Conservation (phyloP, 2,888 invertebrate genomes). For the Andrena hattorfiana region DNA sequence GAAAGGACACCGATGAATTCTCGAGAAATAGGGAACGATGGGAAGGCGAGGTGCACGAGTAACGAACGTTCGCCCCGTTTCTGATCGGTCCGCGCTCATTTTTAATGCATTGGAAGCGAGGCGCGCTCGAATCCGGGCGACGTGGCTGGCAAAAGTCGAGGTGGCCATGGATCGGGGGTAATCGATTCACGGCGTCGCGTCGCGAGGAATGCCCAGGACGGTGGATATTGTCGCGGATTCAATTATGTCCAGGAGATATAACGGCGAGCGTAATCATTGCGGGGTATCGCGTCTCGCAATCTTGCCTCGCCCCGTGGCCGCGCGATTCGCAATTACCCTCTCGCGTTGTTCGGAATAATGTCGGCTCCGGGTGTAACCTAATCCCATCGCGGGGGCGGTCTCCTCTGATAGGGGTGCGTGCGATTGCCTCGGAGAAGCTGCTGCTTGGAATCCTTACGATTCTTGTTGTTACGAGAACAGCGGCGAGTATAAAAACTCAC, state of each 20-base stretch:
- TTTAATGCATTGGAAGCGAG: conserved; percentile 3
- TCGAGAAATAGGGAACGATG: not conserved
- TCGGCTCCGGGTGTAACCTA: conserved; percentile 35
- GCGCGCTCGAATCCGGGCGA: not conserved
- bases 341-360: conserved; percentile 39
- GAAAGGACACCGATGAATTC: not conserved
- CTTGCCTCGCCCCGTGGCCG: conserved; percentile 37
- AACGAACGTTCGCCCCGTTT: not conserved
- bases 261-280: conserved; percentile 61
- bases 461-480: not conserved
- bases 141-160: not conserved
- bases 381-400: conserved; percentile 10
- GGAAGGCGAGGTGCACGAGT: not conserved
- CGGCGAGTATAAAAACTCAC: too few relatives aligned
- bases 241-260: conserved; percentile 62
- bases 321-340: conserved; percentile 63
- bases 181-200: conserved; percentile 8
- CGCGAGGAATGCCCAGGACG: conserved; percentile 26
- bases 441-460: conserved; percentile 26
- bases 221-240: conserved; percentile 57
- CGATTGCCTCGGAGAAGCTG: not conserved
- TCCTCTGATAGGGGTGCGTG: conserved; percentile 9
- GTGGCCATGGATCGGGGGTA: not conserved
- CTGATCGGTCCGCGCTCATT: not conserved
- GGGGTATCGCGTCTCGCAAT: conserved; percentile 58